Evolutionary conservation across 2,888 invertebrate genomes (phyloP), one percentile per base, ranked within the genome.

Genomic region (Leptinotarsa haldemani): DNA sequence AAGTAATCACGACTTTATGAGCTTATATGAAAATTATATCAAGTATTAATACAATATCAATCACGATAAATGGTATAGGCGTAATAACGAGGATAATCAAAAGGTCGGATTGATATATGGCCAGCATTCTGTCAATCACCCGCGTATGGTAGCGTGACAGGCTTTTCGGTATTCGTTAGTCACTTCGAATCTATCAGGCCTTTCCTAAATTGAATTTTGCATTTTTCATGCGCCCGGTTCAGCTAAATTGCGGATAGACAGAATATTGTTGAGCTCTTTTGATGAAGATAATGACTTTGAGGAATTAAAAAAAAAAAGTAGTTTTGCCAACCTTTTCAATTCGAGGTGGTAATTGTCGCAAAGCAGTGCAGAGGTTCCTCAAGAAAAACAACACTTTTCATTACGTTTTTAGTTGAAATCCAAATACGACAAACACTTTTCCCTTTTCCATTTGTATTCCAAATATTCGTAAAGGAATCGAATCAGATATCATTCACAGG

Each of bases 21-120:
- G 75, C 75, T 74, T 74, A 80, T 79, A 80, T 77, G 79, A 79
- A 80, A 75, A 80, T 80, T 78, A 78, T 78, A 80, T 79, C 79
- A 79, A 79, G 79, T 80, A 79, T 79, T 80, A 79, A 76, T 79
- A 78, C 74, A 74, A 78, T 80, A 81, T 80, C 80, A 81, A 80
- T 81, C 80, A 80, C 76, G 75, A 71, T 79, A 78, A 80, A 77
- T 73, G 77, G 78, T 75, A 76, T 73, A 75, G 74, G 75, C 71
- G 74, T 71, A 74, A 73, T 77, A 74, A 72, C 71, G 67, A 71
- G 53, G 61, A 67, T 75, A 70, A 75, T 75, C 75, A 75, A 75
- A 75, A 70, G 75, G 72, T 75, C 75, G 75, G 70, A 20, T 20
- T 75, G 53, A 75, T 72, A 75, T 72, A 75, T 75, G 70, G 72